These are phyloP conservation scores for Speoplatyrhinus poulsoni DNA, from an alignment of 2,113 vertebrate genomes.

Conservation along the genomic window DNA sequence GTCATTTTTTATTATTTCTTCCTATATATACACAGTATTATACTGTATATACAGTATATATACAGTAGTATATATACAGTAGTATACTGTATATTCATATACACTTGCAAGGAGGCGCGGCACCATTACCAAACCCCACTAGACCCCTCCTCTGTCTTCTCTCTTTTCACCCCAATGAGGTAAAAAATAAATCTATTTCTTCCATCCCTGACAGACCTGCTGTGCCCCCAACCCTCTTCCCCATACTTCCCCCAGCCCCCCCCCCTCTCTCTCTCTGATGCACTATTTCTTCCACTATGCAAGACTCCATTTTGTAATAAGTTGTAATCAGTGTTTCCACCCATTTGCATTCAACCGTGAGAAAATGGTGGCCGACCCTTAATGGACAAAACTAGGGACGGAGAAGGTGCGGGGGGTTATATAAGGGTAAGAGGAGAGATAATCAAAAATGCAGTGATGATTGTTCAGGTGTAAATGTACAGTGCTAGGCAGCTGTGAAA, in stretches of 20 bases:
- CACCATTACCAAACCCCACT: no score
- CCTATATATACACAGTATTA: conserved; percentile 35
- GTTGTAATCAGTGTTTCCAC: conserved; percentile 79
- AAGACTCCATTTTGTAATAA: conserved; percentile 80
- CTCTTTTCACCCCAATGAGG: conserved; percentile 52
- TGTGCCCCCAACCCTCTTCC: conserved; percentile 31
- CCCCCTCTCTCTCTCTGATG: conserved; percentile 67
- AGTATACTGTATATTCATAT: no score
- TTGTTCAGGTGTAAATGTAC: conserved; percentile 24
- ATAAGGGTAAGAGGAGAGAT: conserved; percentile 39
- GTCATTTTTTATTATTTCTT: conserved; percentile 68
- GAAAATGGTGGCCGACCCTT: conserved; percentile 74
- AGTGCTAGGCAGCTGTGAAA: conserved; percentile 10
- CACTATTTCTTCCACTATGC: conserved; percentile 71
- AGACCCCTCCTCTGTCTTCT: conserved; percentile 29
- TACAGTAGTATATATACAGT: no score
- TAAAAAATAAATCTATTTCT: conserved; percentile 80
- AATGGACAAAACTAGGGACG: conserved; percentile 49
- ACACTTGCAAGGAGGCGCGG: no score
- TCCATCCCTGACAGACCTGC: conserved; percentile 70
- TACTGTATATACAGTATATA: no score
- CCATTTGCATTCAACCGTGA: conserved; percentile 75
- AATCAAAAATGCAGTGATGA: conserved; percentile 57
- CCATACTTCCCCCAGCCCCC: conserved; percentile 54
- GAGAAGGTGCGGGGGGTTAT: conserved; percentile 12